Conservation (phyloP, 2,888 invertebrate species). For the Zaprionus bogoriensis region DNA sequence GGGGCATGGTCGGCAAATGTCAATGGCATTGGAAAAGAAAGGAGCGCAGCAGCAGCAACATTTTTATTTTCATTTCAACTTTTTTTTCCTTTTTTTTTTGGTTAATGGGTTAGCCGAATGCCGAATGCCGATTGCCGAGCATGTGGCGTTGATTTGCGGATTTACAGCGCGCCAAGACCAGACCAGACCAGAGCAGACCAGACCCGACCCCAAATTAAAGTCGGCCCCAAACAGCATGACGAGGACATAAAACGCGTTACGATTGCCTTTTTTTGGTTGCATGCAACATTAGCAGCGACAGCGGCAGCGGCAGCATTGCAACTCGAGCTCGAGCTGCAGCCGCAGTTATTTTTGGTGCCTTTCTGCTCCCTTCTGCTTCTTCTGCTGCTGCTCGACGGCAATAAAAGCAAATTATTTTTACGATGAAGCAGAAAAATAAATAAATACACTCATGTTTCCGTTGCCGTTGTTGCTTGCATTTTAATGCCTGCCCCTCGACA, state of each 20-base stretch:
- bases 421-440: conserved; percentile 67
- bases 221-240: conserved; percentile 42
- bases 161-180: conserved; percentile 44
- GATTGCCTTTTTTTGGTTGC: conserved; percentile 44
- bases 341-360: conserved; percentile 11
- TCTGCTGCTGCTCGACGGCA: conserved; percentile 44
- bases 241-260: conserved; percentile 64
- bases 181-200: conserved; percentile 5
- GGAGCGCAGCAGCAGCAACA: not conserved
- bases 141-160: conserved; percentile 65
- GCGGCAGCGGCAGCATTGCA: conserved; percentile 30
- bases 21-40: conserved; percentile 41
- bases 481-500: conserved; percentile 41
- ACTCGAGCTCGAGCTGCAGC: conserved; percentile 15
- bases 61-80: conserved; percentile 34
- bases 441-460: conserved; percentile 56
- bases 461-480: conserved; percentile 35
- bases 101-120: conserved; percentile 17
- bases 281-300: conserved; percentile 43
- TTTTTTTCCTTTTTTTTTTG: conserved; percentile 1
- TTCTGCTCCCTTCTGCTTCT: conserved; percentile 22
- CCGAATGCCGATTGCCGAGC: conserved; percentile 7
- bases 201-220: conserved; percentile 42
- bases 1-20: conserved; percentile 40
- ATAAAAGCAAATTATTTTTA: conserved; percentile 74